phyloP scores from a whole-genome alignment of 2,113 vertebrate species.

The Larimichthys crocea region DNA sequence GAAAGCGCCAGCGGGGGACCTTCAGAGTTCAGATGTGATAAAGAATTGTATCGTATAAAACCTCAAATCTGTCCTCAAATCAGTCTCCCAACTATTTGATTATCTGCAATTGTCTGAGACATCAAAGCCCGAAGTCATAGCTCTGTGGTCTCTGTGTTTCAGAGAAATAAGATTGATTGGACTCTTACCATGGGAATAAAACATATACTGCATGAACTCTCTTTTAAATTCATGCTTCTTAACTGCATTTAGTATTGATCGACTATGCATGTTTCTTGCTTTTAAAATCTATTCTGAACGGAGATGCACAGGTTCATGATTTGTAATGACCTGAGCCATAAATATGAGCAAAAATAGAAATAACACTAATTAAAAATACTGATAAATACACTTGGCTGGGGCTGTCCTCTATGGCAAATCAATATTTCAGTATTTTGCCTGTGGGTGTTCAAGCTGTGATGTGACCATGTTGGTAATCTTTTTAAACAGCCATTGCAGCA shows the following conservation, averaged over 20 bases:
- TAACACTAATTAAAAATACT: slow-evolving; percentile 31
- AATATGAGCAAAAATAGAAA: slow-evolving; percentile 10
- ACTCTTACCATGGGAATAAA: slow-evolving; percentile 64
- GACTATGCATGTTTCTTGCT: slow-evolving; percentile 41
- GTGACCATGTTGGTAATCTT: slow-evolving; percentile 48
- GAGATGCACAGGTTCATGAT: slow-evolving; percentile 20
- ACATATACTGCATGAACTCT: slow-evolving; percentile 52
- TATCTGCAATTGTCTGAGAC: slow-evolving; percentile 69
- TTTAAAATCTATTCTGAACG: slow-evolving; percentile 47
- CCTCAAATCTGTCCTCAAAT: slow-evolving; percentile 61
- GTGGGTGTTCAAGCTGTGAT: slow-evolving; percentile 42
- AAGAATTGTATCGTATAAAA: slow-evolving; percentile 56
- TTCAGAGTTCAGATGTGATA: slow-evolving; percentile 66
- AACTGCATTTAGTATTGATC: slow-evolving; percentile 64
- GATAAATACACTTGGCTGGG: slow-evolving; percentile 36
- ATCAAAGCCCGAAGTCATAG: slow-evolving; percentile 68
- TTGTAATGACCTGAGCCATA: slow-evolving; percentile 17
- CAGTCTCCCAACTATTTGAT: slow-evolving; percentile 62
- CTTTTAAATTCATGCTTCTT: slow-evolving; percentile 63
- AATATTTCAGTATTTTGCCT: slow-evolving; percentile 42
- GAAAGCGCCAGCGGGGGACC: slow-evolving; percentile 42
- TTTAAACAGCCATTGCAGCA: slow-evolving; percentile 54
- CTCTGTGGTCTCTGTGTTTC: slow-evolving; percentile 55
- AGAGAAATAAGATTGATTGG: slow-evolving; percentile 71
- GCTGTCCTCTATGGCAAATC: slow-evolving; percentile 32